phyloP scores from a whole-genome alignment of 1,140 invertebrate genomes.

The Meloidogyne floridensis region DNA sequence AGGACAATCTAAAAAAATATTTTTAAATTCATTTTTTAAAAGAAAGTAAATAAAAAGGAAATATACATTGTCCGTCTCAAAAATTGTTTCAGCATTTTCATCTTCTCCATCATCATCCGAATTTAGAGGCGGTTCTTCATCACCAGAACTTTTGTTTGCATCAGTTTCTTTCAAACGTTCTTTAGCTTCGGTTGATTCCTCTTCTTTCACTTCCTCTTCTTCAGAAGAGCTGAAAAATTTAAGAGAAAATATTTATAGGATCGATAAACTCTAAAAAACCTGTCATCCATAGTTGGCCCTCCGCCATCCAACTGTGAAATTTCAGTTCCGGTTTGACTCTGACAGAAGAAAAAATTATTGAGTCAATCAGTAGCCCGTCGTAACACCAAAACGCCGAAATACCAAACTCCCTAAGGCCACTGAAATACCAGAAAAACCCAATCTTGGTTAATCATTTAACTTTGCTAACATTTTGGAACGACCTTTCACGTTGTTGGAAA shows the following conservation, averaged over 20 bases:
- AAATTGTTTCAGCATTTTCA: background rate
- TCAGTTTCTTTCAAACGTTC: background rate
- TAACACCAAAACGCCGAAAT: too few species aligned
- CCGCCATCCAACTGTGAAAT: slow-evolving; percentile 19
- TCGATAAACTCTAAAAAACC: background rate
- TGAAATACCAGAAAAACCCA: too few species aligned
- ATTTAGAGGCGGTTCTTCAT: slow-evolving; percentile 2
- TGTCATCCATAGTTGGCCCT: slow-evolving; percentile 1
- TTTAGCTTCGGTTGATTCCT: background rate
- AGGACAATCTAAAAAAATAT: background rate
- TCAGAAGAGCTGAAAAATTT: background rate
- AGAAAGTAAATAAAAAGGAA: background rate
- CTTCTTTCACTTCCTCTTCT: background rate
- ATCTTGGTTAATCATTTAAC: too few species aligned
- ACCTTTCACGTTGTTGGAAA: too few species aligned
- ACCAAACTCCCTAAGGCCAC: too few species aligned
- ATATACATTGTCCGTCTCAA: background rate
- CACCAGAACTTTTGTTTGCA: background rate
- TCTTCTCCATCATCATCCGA: background rate
- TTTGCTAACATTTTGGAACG: too few species aligned
- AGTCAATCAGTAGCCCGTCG: too few species aligned
- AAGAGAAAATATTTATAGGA: too few species aligned
- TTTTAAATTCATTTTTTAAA: too few species aligned
- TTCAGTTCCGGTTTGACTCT: background rate
- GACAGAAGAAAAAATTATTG: too few species aligned